Evolutionary conservation across 1,140 invertebrate genomes (phyloP).

Genomic region (Arion vulgaris): DNA sequence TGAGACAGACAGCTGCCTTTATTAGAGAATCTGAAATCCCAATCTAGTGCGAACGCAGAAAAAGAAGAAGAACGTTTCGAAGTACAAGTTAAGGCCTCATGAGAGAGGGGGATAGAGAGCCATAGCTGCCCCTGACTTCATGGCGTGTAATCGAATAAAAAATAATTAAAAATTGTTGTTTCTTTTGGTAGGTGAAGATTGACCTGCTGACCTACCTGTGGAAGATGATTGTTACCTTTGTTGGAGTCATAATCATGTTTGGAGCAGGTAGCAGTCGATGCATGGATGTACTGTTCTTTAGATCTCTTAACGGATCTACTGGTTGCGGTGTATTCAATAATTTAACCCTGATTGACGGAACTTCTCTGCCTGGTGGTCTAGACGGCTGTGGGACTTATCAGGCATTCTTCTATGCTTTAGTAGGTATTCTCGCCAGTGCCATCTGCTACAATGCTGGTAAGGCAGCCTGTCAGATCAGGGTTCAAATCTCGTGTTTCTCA

Average conservation of each 20-base stretch:
- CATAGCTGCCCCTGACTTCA: too few relatives aligned
- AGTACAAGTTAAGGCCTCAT: too few relatives aligned
- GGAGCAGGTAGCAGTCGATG: conserved; percentile 38
- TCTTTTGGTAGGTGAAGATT: conserved; percentile 50
- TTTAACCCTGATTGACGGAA: conserved; percentile 35
- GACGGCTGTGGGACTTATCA: conserved; percentile 42
- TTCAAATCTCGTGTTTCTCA: conserved; percentile 58
- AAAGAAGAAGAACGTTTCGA: too few relatives aligned
- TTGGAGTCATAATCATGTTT: conserved; percentile 44
- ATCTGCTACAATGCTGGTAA: conserved; percentile 59
- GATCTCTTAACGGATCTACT: conserved; percentile 3
- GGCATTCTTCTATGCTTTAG: conserved; percentile 51
- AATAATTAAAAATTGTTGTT: too few relatives aligned
- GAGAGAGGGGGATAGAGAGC: too few relatives aligned
- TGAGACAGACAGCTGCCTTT: too few relatives aligned
- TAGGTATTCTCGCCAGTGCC: conserved; percentile 50
- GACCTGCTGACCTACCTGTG: conserved; percentile 53
- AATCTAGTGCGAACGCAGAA: too few relatives aligned
- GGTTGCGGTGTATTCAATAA: conserved; percentile 28
- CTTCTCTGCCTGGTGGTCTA: not conserved
- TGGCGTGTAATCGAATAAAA: too few relatives aligned
- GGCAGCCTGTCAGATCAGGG: conserved; percentile 58
- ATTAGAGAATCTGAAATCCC: too few relatives aligned
- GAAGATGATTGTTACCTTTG: conserved; percentile 57
- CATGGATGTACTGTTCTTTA: conserved; percentile 40